Evolutionary conservation across 2,888 invertebrate species (phyloP).

Genomic region (Celastrina argiolus): DNA sequence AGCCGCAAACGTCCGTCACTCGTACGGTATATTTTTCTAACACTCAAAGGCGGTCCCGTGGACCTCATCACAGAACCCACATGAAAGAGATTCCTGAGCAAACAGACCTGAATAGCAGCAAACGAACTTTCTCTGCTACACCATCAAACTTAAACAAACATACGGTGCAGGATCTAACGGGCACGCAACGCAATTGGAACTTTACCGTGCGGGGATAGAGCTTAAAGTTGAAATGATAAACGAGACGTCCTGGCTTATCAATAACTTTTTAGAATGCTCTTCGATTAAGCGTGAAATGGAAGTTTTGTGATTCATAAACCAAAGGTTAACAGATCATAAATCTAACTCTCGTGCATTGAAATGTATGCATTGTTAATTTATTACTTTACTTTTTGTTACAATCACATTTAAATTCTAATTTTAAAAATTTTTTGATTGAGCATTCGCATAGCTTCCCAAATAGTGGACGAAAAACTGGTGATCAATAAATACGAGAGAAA

Average conservation of each 20-base stretch:
- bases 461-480: too few species aligned
- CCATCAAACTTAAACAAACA: slow-evolving; percentile 22
- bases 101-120: slow-evolving; percentile 31
- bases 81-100: slow-evolving; percentile 29
- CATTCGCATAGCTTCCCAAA: too few species aligned
- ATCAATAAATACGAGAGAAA: too few species aligned
- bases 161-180: slow-evolving; percentile 10
- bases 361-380: background rate
- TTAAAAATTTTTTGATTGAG: too few species aligned
- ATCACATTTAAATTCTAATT: too few species aligned
- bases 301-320: background rate
- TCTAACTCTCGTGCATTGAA: background rate
- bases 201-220: background rate
- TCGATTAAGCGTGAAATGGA: slow-evolving; percentile 3
- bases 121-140: slow-evolving; percentile 32
- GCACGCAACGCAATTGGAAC: background rate
- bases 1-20: background rate
- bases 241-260: background rate
- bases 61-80: slow-evolving; percentile 21
- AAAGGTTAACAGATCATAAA: background rate
- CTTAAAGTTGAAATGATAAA: background rate
- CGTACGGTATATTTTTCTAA: background rate
- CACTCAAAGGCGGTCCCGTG: background rate
- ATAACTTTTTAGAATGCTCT: background rate
- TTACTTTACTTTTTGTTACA: background rate